A percentile compares a stretch with the other conserved stretches of the same genome.
These are phyloP conservation scores for Drosophila subpulchrella DNA, from an alignment of 1,140 invertebrate species.

Conservation along the genomic window DNA sequence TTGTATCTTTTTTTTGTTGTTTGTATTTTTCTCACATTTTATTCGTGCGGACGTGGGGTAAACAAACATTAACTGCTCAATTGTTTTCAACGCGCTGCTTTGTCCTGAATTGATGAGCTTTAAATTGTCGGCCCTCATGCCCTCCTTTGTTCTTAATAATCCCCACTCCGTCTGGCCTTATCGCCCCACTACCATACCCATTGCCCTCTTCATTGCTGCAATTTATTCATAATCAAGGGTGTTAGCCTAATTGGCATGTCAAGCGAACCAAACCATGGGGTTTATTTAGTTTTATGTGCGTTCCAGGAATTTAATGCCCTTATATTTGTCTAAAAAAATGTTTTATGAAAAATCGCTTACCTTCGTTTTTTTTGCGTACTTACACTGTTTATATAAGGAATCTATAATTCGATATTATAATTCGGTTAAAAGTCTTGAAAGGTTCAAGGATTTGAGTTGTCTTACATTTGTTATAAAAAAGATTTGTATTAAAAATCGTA, in stretches of 20 bases:
- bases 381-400: too few species aligned
- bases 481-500: too few species aligned
- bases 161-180: constrained; percentile 6
- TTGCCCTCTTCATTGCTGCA: constrained; percentile 28
- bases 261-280: constrained; percentile 12
- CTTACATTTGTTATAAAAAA: too few species aligned
- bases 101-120: constrained; percentile 76
- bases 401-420: too few species aligned
- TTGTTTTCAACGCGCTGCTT: constrained; percentile 74
- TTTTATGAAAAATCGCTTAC: too few species aligned
- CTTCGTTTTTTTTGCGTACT: too few species aligned
- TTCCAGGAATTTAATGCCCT: constrained; percentile 8
- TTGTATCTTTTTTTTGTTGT: constrained; percentile 17
- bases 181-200: not conserved
- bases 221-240: constrained; percentile 72
- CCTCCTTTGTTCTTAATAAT: constrained; percentile 11
- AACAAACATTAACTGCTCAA: constrained; percentile 79
- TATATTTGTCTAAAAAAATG: too few species aligned
- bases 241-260: constrained; percentile 62
- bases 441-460: too few species aligned
- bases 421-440: too few species aligned
- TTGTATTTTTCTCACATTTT: constrained; percentile 27
- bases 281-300: constrained; percentile 39
- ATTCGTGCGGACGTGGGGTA: constrained; percentile 53
- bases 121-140: constrained; percentile 55